Evolutionary conservation across 2,113 vertebrate species (phyloP), one percentile per base, ranked within the genome.

Genomic region (Corythaixoides concolor): DNA sequence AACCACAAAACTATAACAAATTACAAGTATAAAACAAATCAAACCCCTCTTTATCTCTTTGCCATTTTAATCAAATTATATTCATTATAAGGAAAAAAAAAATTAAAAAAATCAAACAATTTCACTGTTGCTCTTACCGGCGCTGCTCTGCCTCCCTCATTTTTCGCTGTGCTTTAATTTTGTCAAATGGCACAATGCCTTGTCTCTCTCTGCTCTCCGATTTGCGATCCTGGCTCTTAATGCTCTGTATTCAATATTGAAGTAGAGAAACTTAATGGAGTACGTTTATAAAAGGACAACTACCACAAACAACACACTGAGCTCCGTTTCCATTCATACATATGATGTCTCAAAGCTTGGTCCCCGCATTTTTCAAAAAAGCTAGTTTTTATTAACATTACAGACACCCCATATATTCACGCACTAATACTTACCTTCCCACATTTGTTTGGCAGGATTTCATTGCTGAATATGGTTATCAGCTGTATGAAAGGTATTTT

Each of bases 161-260:
- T 89, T 99, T 99, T 3, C 99, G 97, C 76, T 99, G 99, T 75
- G 99, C 99, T 97, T 99, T 99, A 73, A 99, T 99, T 95, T 99
- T 99, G 97, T 99, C 99, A 39, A 99, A 99, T 0, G 99, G 99
- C 62, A 99, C 98, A 32, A 99, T 98, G 27, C 99, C 99, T 86
- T 99, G 99, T 94, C 98, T 98, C 88, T 99, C 99, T 85, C 98
- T 98, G 96, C 99, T 99, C 47, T 98, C 91, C 0, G 99, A 99
- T 39, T 99, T 99, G 56, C 99, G 98, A 50, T 99, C 99, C 43
- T 98, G 99, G 93, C 99, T 99, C 97, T 99, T 99, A 16, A 98
- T 86, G 39, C 98, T 99, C 99, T 99, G 93, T 6, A 87, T 72
- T 90, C 50, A 83, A 90, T 21, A 77, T 15, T 4, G 52, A 92